phyloP scores from a whole-genome alignment of 2,888 invertebrate species.

The Trissolcus brochymenae region DNA sequence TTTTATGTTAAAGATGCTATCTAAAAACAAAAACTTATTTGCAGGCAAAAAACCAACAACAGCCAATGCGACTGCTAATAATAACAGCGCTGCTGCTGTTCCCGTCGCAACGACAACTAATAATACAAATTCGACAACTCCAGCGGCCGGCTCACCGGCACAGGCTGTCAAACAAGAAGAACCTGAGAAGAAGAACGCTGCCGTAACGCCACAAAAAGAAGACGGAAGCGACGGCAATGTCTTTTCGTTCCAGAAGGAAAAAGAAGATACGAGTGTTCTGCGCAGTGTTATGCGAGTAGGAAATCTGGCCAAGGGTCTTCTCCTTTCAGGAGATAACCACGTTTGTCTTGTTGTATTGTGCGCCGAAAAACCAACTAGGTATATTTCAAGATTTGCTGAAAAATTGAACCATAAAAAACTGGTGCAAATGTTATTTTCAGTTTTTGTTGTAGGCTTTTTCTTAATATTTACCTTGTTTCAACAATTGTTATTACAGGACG shows the following conservation, averaged over 20 bases:
- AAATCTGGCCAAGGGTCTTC: constrained; percentile 90
- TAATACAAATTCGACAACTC: constrained; percentile 37
- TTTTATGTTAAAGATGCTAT: not conserved
- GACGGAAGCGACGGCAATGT: constrained; percentile 85
- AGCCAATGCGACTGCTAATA: constrained; percentile 59
- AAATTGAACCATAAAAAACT: not conserved
- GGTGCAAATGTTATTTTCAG: not conserved
- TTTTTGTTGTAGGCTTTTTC: not conserved
- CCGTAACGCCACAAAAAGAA: constrained; percentile 75
- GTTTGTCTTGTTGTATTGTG: constrained; percentile 96
- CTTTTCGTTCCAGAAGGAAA: constrained; percentile 84
- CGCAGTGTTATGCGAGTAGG: constrained; percentile 99
- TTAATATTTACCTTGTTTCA: not conserved
- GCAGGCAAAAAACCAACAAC: constrained; percentile 65
- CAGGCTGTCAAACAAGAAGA: constrained; percentile 76
- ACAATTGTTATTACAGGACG: constrained; percentile 75
- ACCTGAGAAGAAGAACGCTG: constrained; percentile 78
- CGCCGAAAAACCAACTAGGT: constrained; percentile 93
- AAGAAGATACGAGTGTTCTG: constrained; percentile 83
- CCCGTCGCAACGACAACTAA: constrained; percentile 10
- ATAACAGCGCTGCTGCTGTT: constrained; percentile 49
- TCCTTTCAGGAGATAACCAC: constrained; percentile 91
- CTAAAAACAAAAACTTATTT: not conserved
- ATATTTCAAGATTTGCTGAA: constrained; percentile 5
- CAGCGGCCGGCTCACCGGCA: constrained; percentile 70